These are phyloP conservation scores for Nemoura dubitans DNA, from an alignment of 2,888 invertebrate genomes.

Conservation along the genomic window DNA sequence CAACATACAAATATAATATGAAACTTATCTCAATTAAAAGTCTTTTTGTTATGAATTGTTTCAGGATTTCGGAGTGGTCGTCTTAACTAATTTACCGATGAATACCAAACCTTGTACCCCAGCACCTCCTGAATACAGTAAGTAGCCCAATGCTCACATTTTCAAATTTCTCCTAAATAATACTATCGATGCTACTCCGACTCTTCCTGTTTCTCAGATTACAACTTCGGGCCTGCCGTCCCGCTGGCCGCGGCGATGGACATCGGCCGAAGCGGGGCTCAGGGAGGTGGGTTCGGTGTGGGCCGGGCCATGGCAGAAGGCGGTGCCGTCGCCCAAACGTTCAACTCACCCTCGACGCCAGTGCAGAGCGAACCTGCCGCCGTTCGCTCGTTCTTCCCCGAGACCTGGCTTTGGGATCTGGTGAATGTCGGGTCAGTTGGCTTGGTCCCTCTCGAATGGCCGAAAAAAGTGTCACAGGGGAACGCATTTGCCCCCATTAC, in stretches of 20 bases:
- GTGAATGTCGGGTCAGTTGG: slow-evolving; percentile 45
- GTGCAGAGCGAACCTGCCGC: slow-evolving; percentile 24
- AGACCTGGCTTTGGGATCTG: slow-evolving; percentile 76
- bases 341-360: background rate
- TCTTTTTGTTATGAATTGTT: no score
- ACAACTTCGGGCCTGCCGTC: background rate
- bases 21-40: no score
- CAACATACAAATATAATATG: no score
- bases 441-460: no score
- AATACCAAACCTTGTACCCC: slow-evolving; percentile 64
- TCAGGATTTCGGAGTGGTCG: slow-evolving; percentile 64
- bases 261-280: background rate
- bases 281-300: background rate
- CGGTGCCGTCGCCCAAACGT: background rate
- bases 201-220: no score
- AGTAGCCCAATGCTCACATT: background rate
- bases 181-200: no score
- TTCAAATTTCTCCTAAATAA: background rate
- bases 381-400: slow-evolving; percentile 59
- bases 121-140: background rate
- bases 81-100: slow-evolving; percentile 65
- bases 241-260: background rate
- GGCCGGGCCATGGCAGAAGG: background rate
- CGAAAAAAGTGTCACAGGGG: no score
- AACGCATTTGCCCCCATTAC: no score